Percentiles rank a stretch among this genome's conserved stretches.
Conservation (phyloP, 2,888 invertebrate species). For the Drosophila siamana region DNA sequence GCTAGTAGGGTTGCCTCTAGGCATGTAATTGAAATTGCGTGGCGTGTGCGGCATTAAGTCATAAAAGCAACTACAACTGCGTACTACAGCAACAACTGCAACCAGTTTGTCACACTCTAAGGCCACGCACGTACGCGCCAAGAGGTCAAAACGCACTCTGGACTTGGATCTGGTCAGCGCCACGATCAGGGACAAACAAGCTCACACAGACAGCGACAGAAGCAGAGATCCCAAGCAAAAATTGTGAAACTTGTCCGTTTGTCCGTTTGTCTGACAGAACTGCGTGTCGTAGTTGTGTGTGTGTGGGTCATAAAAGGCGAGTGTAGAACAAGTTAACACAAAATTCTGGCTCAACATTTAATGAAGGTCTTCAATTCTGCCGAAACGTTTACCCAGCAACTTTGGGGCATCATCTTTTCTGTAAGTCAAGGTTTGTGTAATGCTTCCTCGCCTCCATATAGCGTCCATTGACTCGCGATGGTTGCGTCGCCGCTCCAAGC, state of each 20-base stretch:
- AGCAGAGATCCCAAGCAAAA: constrained; percentile 45
- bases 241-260: constrained; percentile 63
- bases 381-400: constrained; percentile 57
- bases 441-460: constrained; percentile 17
- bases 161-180: constrained; percentile 54
- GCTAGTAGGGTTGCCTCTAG: constrained; percentile 35
- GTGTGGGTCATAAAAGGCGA: constrained; percentile 74
- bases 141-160: constrained; percentile 78
- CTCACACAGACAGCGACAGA: constrained; percentile 1
- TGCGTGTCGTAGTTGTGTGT: constrained; percentile 16
- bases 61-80: constrained; percentile 67
- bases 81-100: constrained; percentile 31
- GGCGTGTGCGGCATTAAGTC: constrained; percentile 79
- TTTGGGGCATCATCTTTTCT: constrained; percentile 25
- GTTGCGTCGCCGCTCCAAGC: neutral
- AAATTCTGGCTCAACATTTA: constrained; percentile 74
- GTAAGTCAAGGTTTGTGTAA: constrained; percentile 47
- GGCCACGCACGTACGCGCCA: constrained; percentile 81
- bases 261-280: constrained; percentile 5
- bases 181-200: constrained; percentile 32
- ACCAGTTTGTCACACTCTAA: constrained; percentile 84
- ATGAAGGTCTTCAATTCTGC: constrained; percentile 70
- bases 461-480: constrained; percentile 49
- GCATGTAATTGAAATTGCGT: constrained; percentile 77
- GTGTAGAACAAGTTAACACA: constrained; percentile 75